Evolutionary conservation across 53 echinoderm and acorn worm species (phyloP), one percentile per base, ranked within the genome.

Genomic region (Astropecten irregularis): DNA sequence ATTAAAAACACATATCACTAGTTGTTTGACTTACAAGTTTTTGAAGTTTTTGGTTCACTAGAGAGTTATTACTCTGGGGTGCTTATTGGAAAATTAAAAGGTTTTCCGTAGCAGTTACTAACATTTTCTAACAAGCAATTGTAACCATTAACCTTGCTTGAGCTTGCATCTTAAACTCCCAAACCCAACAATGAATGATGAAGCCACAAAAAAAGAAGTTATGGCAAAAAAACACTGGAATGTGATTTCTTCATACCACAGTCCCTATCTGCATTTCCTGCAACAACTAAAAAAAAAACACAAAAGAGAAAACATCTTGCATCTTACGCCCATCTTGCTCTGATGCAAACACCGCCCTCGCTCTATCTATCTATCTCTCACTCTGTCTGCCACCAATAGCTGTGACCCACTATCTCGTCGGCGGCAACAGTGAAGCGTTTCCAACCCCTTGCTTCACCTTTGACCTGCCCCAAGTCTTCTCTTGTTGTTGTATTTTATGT

Each of bases 321-420:
- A 68, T 25, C 19, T 42, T 11, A 66, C 26, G 16, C 44, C 13
- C 26, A 11, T 27, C 36, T 22, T 68, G 68, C 68, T 37, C 15
- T 64, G 64, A 37, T 37, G 42, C 44, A 40, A 68, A 68, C 38
- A 3, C 66, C 66, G 11, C 52, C 21, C 25, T 37, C n/a, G n/a
- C n/a, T n/a, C n/a, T n/a, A n/a, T n/a, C n/a, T n/a, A n/a, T n/a
- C n/a, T n/a, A n/a, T n/a, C n/a, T n/a, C n/a, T n/a, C n/a, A n/a
- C n/a, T n/a, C n/a, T n/a, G n/a, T n/a, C 61, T 42, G 8, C 61
- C 30, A 19, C 79, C 46, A 13, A 26, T 13, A 79, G n/a, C 63
- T 62, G 79, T 79, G 79, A 79, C 62, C 47, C 61, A 79, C 47
- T 79, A 62, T 79, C 79, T 79, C 31, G 79, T 47, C 10, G 71